Evolutionary conservation across 2,797 vertebrate species (phyloP).

Genomic region (Petrocephalus schoutedeni): DNA sequence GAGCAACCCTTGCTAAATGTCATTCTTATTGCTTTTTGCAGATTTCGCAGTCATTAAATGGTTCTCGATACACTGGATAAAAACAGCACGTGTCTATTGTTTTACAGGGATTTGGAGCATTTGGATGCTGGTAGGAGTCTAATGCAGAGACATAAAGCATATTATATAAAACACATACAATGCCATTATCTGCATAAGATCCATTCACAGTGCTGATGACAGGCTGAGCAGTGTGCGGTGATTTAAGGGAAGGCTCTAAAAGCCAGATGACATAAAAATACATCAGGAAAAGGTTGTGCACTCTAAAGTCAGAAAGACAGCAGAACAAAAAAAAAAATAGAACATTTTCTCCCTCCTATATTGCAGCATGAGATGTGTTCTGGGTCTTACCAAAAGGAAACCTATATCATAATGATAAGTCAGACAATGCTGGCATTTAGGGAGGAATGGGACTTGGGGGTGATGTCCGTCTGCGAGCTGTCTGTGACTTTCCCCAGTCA

Average conservation of each 20-base stretch:
- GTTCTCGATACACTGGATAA: not conserved
- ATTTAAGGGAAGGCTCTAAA: slow-evolving; percentile 24
- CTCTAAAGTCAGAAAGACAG: slow-evolving; percentile 12
- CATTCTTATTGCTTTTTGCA: not conserved
- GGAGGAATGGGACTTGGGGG: slow-evolving; percentile 26
- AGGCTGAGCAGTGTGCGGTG: slow-evolving; percentile 28
- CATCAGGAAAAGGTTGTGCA: slow-evolving; percentile 24
- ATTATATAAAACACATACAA: not conserved
- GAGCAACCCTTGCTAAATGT: not conserved
- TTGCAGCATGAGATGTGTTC: not conserved
- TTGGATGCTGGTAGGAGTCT: not conserved
- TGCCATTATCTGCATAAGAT: slow-evolving; percentile 8
- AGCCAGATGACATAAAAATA: slow-evolving; percentile 30
- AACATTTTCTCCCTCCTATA: not conserved
- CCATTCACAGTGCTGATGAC: slow-evolving; percentile 31
- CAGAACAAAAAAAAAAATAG: not conserved
- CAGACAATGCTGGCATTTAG: slow-evolving; percentile 27
- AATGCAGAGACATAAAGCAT: not conserved
- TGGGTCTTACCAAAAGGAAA: slow-evolving; percentile 4
- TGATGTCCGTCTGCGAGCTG: slow-evolving; percentile 35
- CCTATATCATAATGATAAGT: slow-evolving; percentile 18
- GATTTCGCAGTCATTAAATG: slow-evolving; percentile 14
- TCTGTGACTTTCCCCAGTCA: slow-evolving; percentile 38
- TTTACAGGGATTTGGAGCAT: not conserved
- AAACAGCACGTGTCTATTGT: slow-evolving; percentile 17